phyloP scores from a whole-genome alignment of 2,113 vertebrate species.

The Castor canadensis region DNA sequence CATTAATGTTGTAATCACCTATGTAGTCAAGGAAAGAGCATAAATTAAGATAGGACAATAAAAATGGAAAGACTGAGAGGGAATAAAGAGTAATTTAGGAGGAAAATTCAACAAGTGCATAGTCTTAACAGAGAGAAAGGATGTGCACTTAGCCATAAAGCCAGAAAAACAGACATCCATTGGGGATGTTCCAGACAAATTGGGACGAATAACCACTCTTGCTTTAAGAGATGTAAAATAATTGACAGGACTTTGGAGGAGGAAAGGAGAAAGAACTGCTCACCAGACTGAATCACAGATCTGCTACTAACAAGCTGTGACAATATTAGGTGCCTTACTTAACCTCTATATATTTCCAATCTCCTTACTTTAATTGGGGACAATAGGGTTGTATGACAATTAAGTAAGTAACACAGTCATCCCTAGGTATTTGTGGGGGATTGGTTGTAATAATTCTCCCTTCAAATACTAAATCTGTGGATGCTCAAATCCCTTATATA shows the following conservation, averaged over 20 bases:
- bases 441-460: neutral
- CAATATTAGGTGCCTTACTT: neutral
- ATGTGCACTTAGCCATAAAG: neutral
- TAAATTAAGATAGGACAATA: neutral
- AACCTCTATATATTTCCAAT: neutral
- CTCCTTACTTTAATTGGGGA: neutral
- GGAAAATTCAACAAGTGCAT: neutral
- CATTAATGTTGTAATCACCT: neutral
- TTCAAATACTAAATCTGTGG: neutral
- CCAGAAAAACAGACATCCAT: neutral
- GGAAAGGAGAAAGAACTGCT: neutral
- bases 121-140: neutral
- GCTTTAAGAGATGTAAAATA: neutral
- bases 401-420: neutral
- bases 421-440: neutral
- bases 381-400: neutral
- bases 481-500: neutral
- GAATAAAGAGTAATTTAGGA: neutral
- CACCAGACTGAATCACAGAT: neutral
- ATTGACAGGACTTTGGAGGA: neutral
- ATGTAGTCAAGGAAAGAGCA: neutral
- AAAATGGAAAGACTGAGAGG: neutral
- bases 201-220: neutral
- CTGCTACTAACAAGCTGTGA: neutral
- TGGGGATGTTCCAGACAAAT: neutral